Evolutionary conservation across 2,888 invertebrate species (phyloP), one percentile per base, ranked within the genome.

Genomic region (Argyresthia goedartella): DNA sequence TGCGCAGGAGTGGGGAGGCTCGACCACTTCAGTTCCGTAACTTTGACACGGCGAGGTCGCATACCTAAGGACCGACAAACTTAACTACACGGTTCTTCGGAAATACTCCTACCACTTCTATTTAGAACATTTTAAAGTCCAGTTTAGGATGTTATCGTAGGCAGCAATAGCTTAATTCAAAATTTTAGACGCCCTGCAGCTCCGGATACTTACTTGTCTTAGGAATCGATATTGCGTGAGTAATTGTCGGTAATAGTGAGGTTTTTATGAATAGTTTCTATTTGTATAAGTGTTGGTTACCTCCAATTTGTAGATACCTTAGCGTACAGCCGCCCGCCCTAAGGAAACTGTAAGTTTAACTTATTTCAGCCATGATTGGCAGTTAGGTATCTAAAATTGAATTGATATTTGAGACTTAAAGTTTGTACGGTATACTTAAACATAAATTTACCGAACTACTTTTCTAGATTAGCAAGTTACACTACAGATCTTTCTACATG

Each of bases 31-130:
- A 81, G 85, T 86, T 86, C 85, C 85, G 85, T 81, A 85, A 85
- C 76, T 85, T 84, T 85, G 86, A 86, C 86, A 85, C 75, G 71
- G 71, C 85, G 85, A 85, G 85, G 85, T 85, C 86, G 71, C 74
- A 75, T 75, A 73, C 69, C 69, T 66, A 62, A 64, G 64, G 70
- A 25, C n/a, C 16, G n/a, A 50, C 50, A 41, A 42, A 14, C 36
- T 16, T 15, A 49, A 36, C 49, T 36, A 49, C 36, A 42, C 25
- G 14, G 34, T 33, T 33, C 33, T n/a, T 13, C 47, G 10, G 3
- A 4, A 25, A 25, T 25, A 25, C 25, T 25, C 25, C 2, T 6
- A 25, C 25, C 2, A 6, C 25, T 6, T 25, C 25, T 25, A 25
- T 25, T 25, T 25, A 25, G 25, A 25, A 25, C 6, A 25, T 25